Base-by-base conservation (phyloP, 2,113 vertebrate species). In the Turnix velox region DNA sequence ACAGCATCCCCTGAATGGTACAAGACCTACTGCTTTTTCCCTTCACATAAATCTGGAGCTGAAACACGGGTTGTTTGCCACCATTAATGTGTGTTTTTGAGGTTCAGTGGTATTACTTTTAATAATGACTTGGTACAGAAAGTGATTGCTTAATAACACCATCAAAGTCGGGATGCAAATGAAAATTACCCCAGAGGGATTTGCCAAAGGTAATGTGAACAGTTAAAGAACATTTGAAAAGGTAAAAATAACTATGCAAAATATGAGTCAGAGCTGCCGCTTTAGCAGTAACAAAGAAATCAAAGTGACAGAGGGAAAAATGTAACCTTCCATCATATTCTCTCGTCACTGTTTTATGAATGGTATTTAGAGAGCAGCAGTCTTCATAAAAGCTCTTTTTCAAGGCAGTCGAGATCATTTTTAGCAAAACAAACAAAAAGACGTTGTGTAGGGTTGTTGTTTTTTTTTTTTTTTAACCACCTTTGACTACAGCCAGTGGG, bases 201-300 rank as follows among this genome's bases (percentile, higher is more conserved):
- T 81, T 89, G 81, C 80, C 91, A 88, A 95, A 84, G 48, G 87
- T 95, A 95, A 94, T 65, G 91, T 37, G 91, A 96, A 96, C 68
- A 86, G 96, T 95, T 96, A 94, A 95, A 83, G 92, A 94, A 83
- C 80, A 84, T 90, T 88, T 95, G 90, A 71, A 96, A 95, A 91
- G 82, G 83, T 96, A 97, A 97, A 97, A 97, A 96, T 94, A 97
- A 93, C 90, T 92, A 94, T 84, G 83, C 94, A 88, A 95, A 96
- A 97, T 93, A 92, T 95, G 94, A 96, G 86, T 95, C 90, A 92
- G 95, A 96, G 79, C 71, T 96, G 93, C 96, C 94, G 15, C 92
- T 97, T 94, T 67, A 96, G 58, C 83, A 91, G 91, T 80, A 91
- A 88, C 81, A 88, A 96, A 96, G 88, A 96, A 95, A 75, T 97